Evolutionary conservation across 2,113 vertebrate genomes (phyloP).

Genomic region (Nothoprocta pentlandii): DNA sequence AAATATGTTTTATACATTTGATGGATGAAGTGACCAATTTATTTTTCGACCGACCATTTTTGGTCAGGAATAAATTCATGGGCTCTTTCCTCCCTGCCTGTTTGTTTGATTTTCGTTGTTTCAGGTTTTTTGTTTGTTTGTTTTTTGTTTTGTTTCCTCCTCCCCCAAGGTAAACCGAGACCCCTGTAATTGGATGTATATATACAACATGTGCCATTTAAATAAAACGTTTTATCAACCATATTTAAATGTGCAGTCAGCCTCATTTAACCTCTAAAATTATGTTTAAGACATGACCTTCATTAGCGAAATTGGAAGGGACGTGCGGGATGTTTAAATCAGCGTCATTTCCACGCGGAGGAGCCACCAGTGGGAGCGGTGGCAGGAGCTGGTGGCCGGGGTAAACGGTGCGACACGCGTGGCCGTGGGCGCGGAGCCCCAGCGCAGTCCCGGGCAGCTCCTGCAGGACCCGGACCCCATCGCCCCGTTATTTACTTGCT

Average conservation of each 20-base stretch:
- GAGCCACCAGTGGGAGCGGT: neutral
- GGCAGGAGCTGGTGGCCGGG: accelerated
- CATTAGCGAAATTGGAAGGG: conserved; percentile 28
- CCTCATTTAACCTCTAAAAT: conserved; percentile 56
- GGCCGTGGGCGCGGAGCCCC: neutral
- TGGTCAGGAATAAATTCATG: conserved; percentile 5
- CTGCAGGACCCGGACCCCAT: neutral
- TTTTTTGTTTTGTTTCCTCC: conserved; percentile 40
- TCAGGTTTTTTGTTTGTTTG: neutral
- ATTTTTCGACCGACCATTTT: neutral
- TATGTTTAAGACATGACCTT: conserved; percentile 11
- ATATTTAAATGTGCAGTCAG: conserved; percentile 41
- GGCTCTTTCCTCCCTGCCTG: neutral
- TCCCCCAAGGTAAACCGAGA: conserved; percentile 9
- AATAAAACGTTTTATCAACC: conserved; percentile 43
- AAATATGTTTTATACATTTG: conserved; percentile 37
- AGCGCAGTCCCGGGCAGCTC: neutral
- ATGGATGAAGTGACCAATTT: conserved; percentile 50
- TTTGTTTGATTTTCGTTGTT: neutral
- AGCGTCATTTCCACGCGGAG: neutral
- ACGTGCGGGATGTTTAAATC: neutral
- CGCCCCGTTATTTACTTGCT: conserved; percentile 29
- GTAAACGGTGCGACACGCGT: neutral
- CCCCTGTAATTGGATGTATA: neutral
- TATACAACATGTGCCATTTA: neutral